A percentile compares a stretch with the other conserved stretches of the same genome.
These are phyloP conservation scores for Epizoanthus fatuus DNA, from an alignment of 92 coral and sea anemone species.

Conservation along the genomic window DNA sequence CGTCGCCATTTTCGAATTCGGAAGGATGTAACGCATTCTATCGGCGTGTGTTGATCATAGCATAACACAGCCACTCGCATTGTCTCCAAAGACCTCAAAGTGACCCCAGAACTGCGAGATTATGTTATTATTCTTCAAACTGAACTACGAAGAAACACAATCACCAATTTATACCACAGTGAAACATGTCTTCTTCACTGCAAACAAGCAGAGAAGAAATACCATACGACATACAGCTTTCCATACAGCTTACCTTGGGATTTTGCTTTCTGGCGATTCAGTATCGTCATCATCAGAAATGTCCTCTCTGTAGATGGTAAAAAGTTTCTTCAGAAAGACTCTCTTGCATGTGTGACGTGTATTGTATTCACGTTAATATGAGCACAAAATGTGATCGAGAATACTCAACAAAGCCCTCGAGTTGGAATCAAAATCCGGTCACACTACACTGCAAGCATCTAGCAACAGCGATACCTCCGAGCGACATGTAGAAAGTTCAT, in stretches of 20 bases:
- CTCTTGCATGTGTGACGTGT: background rate
- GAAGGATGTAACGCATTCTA: constrained; percentile 37
- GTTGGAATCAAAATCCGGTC: background rate
- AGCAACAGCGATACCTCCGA: background rate
- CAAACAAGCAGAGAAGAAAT: constrained; percentile 5
- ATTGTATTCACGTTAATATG: background rate
- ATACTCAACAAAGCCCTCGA: background rate
- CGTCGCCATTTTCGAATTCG: background rate
- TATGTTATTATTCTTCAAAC: background rate
- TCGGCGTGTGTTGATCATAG: background rate
- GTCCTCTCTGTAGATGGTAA: constrained; percentile 82
- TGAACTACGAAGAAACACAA: background rate
- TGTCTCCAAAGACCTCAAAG: constrained; percentile 24
- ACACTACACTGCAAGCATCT: constrained; percentile 17
- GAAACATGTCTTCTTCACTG: background rate
- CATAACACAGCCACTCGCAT: constrained; percentile 7
- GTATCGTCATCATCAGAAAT: constrained; percentile 90
- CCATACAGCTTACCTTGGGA: constrained; percentile 82
- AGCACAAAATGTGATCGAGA: constrained; percentile 1
- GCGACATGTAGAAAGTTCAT: background rate
- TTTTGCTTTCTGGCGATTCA: constrained; percentile 83
- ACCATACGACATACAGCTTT: constrained; percentile 18
- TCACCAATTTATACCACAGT: background rate
- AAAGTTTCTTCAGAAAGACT: background rate
- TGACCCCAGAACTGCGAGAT: background rate